Evolutionary conservation across 1,140 invertebrate genomes (phyloP), one percentile per base, ranked within the genome.

Genomic region (Drosophila seguyi): DNA sequence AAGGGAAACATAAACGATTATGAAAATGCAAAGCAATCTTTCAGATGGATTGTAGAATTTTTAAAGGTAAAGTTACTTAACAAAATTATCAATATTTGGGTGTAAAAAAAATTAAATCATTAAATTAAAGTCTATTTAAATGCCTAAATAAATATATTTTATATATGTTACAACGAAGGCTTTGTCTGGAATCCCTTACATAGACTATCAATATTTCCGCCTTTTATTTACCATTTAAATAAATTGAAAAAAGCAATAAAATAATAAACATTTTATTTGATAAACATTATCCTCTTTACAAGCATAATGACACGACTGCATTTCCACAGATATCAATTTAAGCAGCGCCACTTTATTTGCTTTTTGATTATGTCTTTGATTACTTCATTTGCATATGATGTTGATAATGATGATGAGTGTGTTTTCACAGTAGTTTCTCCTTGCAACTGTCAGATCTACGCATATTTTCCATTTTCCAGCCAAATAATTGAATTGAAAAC

Each of bases 401-500:
- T 3, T 38, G 14, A 11, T 48, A 8, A 14, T 48, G 16, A 50
- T 29, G 47, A 50, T 29, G 47, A 27, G 14, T n/a, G 18, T 18
- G 18, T 29, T 29, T 4, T 6, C 25, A 20, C 36, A 5, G 10
- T 20, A 10, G 29, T 29, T 42, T 65, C 16, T 14, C 56, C 22
- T 6, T 29, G 18, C 58, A 25, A 44, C 16, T 20, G 41, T 22
- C 6, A 22, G 39, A 41, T 41, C 39, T 25, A 25, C 6, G 20
- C 27, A 14, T 25, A 48, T 38, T 67, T 67, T 10, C 16, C 34
- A 41, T 39, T 29, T 39, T 6, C 14, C 52, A 55, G 29, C 18
- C 3, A 65, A 39, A 16, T 50, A 68, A 67, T 41, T 25, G 20
- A 68, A 36, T 67, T 50, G 39, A 20, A 65, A 65, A 65, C 18